Evolutionary conservation across 2,797 vertebrate species (phyloP), one percentile per base, ranked within the genome.

Genomic region (Loris lydekkerianus): DNA sequence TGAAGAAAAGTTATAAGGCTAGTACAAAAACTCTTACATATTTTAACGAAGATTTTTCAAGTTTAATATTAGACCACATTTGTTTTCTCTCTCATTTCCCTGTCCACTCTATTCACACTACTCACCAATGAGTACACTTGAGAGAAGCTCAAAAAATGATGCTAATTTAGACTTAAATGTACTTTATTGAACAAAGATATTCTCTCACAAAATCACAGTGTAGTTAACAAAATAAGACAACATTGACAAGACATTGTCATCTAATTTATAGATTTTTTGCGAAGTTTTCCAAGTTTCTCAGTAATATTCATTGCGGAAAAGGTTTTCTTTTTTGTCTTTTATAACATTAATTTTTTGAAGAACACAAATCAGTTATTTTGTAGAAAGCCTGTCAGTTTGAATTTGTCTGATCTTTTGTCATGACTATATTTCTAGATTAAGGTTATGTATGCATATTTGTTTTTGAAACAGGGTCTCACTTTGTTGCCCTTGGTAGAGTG

Each of bases 111-210:
- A 11, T 53, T 53, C 46, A 46, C 46, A 46, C 46, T 46, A 46
- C 46, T 46, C 9, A 46, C 46, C 46, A 46, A 46, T 10, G 46
- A 46, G 46, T 46, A 46, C 34, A 83, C 65, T 72, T 76, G 46
- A 90, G 31, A 83, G 17, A 75, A 91, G 15, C 53, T 67, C 18
- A 89, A 86, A 96, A 92, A 70, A 89, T 81, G 27, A 89, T 86
- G n/a, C 29, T 14, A 80, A 5, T 43, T 84, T 84, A 53, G 2
- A 10, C 3, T 73, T 84, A 10, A 27, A 61, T 31, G 53, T 82
- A 69, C 61, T 86, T 84, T 91, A 67, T 70, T 25, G 81, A 78
- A 46, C 27, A 77, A 95, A 78, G 46, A 80, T 27, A 46, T 40
- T 81, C 49, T 80, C 46, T 95, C 86, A 90, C 7, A 81, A 75